These are phyloP conservation scores for Melanostigma gelatinosum DNA, from an alignment of 2,113 vertebrate genomes.

Conservation along the genomic window DNA sequence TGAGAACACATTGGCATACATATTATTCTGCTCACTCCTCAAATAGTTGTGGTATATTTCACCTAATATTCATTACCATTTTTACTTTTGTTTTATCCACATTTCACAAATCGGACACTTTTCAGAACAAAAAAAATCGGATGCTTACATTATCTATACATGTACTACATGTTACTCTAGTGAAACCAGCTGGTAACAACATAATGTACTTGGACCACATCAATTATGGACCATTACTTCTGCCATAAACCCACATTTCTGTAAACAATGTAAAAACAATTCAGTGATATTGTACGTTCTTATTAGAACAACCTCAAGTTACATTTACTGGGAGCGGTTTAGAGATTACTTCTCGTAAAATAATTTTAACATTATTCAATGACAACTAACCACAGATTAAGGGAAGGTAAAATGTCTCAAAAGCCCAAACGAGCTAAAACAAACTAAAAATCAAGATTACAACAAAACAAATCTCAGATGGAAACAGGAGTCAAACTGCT, in stretches of 20 bases:
- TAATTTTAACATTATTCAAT: neutral
- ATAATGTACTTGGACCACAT: neutral
- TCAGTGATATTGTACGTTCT: neutral
- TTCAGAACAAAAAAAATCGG: neutral
- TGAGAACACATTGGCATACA: neutral
- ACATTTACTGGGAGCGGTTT: neutral
- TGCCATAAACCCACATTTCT: neutral
- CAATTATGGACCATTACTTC: no score
- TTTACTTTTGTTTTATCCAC: neutral
- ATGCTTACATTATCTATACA: neutral
- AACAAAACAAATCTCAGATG: neutral
- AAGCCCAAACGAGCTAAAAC: neutral
- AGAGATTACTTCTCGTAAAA: neutral
- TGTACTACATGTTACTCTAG: neutral
- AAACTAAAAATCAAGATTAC: neutral
- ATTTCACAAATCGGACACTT: neutral
- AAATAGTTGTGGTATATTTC: neutral
- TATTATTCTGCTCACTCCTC: constrained; percentile 5
- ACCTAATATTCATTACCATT: no score
- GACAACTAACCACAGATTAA: neutral
- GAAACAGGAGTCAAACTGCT: neutral
- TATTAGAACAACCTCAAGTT: neutral
- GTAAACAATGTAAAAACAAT: constrained; percentile 2
- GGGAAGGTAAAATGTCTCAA: neutral
- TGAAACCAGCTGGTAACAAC: neutral